A percentile compares a stretch with the other conserved stretches of the same genome.
These are phyloP conservation scores for Mirza zaza DNA, from an alignment of 2,113 vertebrate species.

Conservation along the genomic window DNA sequence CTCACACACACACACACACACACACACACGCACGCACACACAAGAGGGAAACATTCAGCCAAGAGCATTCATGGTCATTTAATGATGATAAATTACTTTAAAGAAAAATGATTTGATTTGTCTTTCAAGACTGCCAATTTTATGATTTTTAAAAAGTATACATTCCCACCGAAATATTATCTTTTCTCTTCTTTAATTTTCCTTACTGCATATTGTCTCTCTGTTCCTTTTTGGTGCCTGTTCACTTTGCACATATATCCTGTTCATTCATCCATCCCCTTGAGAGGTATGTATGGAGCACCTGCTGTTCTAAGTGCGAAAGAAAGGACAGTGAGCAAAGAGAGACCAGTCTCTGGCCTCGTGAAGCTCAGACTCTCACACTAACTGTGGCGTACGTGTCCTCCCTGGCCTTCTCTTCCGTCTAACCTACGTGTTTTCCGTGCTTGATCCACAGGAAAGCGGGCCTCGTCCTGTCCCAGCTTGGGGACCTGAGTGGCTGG, in stretches of 20 bases:
- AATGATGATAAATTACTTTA: conserved; percentile 31
- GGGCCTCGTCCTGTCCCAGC: conserved; percentile 95
- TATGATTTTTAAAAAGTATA: background rate
- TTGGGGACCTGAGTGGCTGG: conserved; percentile 94
- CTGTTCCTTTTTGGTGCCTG: background rate
- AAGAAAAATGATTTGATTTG: conserved; percentile 40
- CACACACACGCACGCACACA: too few species aligned
- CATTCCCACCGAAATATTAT: background rate
- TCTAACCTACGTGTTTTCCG: background rate
- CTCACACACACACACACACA: too few species aligned
- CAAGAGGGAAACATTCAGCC: background rate
- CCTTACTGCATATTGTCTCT: background rate
- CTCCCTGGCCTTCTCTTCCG: background rate
- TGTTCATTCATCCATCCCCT: background rate
- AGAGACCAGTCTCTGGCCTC: background rate
- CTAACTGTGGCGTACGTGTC: background rate
- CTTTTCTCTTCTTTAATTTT: conserved; percentile 25
- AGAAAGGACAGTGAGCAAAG: background rate
- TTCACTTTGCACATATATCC: background rate
- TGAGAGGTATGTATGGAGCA: background rate
- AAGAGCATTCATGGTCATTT: background rate
- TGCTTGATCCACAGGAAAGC: conserved; percentile 90
- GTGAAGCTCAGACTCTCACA: background rate
- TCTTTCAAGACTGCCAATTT: background rate
- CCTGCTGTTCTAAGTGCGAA: background rate